Evolutionary conservation across 2,888 invertebrate genomes (phyloP).

Genomic region (Agrochola circellaris): DNA sequence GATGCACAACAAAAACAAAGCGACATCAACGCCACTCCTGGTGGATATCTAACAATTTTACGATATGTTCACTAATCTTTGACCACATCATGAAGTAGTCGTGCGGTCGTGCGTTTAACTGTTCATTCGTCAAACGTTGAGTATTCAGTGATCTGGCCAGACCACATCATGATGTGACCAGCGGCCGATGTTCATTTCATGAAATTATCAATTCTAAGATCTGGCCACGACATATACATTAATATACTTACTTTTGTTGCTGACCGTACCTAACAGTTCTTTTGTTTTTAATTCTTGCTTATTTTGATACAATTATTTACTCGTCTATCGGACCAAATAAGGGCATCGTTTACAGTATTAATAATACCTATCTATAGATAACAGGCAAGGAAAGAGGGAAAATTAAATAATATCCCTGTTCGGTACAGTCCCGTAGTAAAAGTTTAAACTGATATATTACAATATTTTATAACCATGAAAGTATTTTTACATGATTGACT

Average conservation of each 20-base stretch:
- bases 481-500: not conserved
- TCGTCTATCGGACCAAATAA: not conserved
- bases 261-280: not conserved
- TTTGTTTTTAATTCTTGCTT: not conserved
- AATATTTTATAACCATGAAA: not conserved
- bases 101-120: too few species aligned
- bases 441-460: not conserved
- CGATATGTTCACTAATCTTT: too few species aligned
- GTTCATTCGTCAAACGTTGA: too few species aligned
- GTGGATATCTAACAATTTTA: too few species aligned
- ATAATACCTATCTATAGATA: not conserved
- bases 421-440: not conserved
- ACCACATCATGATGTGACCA: too few species aligned
- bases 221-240: too few species aligned
- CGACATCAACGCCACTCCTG: too few species aligned
- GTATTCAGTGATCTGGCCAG: too few species aligned
- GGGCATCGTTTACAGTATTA: not conserved
- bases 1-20: too few species aligned
- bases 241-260: not conserved
- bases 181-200: too few species aligned
- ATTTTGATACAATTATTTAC: not conserved
- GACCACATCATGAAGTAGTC: too few species aligned
- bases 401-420: not conserved
- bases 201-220: too few species aligned
- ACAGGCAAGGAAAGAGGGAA: constrained; percentile 2